phyloP scores from a whole-genome alignment of 1,140 invertebrate genomes.

The Eulimnadia texana region DNA sequence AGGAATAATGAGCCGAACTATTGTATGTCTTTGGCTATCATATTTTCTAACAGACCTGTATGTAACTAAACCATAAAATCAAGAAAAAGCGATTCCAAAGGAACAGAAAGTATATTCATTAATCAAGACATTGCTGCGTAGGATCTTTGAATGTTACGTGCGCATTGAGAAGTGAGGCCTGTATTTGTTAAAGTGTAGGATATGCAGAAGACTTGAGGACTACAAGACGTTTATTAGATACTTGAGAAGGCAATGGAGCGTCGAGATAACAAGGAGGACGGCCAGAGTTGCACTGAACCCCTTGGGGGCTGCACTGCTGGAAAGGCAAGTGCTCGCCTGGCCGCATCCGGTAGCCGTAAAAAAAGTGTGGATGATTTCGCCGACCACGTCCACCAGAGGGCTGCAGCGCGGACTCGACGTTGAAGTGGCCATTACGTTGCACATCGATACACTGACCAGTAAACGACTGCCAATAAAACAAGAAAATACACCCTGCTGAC shows the following conservation, averaged over 20 bases:
- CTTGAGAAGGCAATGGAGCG: background rate
- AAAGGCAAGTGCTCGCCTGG: background rate
- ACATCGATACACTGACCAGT: conserved; percentile 9
- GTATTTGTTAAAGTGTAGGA: too few species aligned
- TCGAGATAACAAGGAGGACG: background rate
- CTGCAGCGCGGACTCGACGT: conserved; percentile 1
- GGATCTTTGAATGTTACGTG: too few species aligned
- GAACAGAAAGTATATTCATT: too few species aligned
- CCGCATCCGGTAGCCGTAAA: conserved; percentile 13
- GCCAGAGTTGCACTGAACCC: background rate
- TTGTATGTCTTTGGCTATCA: too few species aligned
- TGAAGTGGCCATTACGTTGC: conserved; percentile 12
- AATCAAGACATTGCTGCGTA: too few species aligned
- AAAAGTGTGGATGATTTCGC: conserved; percentile 14
- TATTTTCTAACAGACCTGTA: too few species aligned
- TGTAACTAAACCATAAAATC: too few species aligned
- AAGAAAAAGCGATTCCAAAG: too few species aligned
- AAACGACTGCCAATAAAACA: conserved; percentile 7
- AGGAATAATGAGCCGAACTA: too few species aligned
- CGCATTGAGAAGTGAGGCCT: too few species aligned
- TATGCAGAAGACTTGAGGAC: background rate
- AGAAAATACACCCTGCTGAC: background rate
- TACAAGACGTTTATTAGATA: background rate
- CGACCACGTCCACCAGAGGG: background rate
- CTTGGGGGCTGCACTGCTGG: too few species aligned